A percentile compares a stretch with the other conserved stretches of the same genome.
phyloP scores from a whole-genome alignment of 2,888 invertebrate species.

The Meteorus cinctellus region DNA sequence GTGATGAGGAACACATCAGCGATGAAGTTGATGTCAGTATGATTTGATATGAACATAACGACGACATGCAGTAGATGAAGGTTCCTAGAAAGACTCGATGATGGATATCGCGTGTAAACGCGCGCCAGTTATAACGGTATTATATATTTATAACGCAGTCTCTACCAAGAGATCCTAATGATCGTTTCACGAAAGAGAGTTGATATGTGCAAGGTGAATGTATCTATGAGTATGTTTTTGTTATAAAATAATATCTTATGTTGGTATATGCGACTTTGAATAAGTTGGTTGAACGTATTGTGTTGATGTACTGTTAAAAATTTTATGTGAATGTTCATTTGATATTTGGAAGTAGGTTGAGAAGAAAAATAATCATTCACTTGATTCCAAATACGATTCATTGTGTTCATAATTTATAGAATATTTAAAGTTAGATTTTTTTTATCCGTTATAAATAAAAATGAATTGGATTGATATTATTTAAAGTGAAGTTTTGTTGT shows the following conservation, averaged over 20 bases:
- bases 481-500: too few species aligned
- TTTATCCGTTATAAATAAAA: too few species aligned
- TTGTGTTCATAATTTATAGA: too few species aligned
- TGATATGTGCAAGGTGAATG: background rate
- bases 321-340: too few species aligned
- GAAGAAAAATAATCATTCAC: too few species aligned
- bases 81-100: background rate
- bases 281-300: background rate
- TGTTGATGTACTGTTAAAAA: too few species aligned
- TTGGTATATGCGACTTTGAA: background rate
- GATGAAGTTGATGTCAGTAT: background rate
- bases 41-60: conserved; percentile 16
- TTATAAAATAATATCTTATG: background rate
- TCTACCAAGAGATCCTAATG: conserved; percentile 26
- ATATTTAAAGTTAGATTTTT: too few species aligned
- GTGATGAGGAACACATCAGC: background rate
- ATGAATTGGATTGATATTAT: too few species aligned
- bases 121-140: conserved; percentile 34
- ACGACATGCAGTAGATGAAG: background rate
- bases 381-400: too few species aligned
- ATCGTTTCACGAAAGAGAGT: conserved; percentile 1
- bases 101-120: conserved; percentile 37
- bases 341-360: too few species aligned
- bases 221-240: background rate
- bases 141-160: background rate